These are phyloP conservation scores for Dinoponera quadriceps DNA, from an alignment of 1,140 invertebrate species.

Conservation along the genomic window DNA sequence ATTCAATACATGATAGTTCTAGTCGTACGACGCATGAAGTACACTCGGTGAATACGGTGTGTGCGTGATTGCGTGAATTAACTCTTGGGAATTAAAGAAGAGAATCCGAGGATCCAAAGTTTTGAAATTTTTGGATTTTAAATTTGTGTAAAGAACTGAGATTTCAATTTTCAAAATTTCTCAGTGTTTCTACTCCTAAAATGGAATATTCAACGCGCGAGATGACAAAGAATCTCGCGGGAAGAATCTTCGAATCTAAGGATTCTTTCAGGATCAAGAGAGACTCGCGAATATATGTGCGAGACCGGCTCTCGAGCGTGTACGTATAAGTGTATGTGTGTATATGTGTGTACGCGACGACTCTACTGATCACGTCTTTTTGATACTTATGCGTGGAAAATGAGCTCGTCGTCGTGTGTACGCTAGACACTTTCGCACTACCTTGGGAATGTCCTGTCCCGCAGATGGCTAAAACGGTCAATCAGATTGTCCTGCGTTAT, in stretches of 20 bases:
- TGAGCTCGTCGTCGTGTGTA: conserved; percentile 64
- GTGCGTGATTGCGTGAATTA: conserved; percentile 7
- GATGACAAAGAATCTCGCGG: background rate
- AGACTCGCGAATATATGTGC: conserved; percentile 1
- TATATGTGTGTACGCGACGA: conserved; percentile 22
- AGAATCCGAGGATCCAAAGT: background rate
- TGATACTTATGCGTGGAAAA: conserved; percentile 71
- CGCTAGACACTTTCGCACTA: conserved; percentile 85
- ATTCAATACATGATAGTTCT: no score
- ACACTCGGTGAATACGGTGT: conserved; percentile 46
- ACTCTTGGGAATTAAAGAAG: background rate
- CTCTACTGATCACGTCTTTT: conserved; percentile 50
- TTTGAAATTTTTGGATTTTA: background rate
- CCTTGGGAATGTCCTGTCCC: conserved; percentile 96
- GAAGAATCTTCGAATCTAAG: background rate
- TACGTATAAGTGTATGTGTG: background rate
- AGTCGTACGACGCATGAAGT: background rate
- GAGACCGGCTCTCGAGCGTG: conserved; percentile 18
- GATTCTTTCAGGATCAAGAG: background rate
- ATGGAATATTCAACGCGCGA: background rate
- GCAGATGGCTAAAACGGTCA: conserved; percentile 90
- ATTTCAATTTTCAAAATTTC: background rate
- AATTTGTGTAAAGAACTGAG: no score
- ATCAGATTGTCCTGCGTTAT: conserved; percentile 77
- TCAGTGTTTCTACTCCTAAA: background rate